Percentiles rank a stretch among this genome's conserved stretches.
Conservation (phyloP, 2,113 vertebrate genomes). For the Ranitomeya variabilis region DNA sequence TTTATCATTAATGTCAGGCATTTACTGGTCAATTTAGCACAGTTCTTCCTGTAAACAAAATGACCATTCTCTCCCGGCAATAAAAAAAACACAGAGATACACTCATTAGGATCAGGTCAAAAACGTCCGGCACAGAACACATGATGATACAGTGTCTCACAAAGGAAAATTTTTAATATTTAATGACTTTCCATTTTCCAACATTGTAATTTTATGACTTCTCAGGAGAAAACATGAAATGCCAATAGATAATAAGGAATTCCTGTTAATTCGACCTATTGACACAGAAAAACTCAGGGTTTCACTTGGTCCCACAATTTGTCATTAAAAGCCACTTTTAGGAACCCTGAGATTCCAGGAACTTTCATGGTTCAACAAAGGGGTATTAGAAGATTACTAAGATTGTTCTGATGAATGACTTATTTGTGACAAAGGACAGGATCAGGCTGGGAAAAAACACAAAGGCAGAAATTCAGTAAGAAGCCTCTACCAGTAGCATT, state of each 20-base stretch:
- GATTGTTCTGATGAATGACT: too few relatives aligned
- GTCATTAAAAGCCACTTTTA: too few relatives aligned
- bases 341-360: too few relatives aligned
- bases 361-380: too few relatives aligned
- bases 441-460: too few relatives aligned
- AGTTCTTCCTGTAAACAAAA: constrained; percentile 76
- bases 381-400: too few relatives aligned
- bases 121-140: neutral
- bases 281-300: neutral
- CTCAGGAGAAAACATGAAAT: neutral
- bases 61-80: constrained; percentile 43
- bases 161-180: neutral
- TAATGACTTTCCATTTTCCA: neutral
- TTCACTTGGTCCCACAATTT: too few relatives aligned
- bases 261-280: neutral
- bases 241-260: neutral
- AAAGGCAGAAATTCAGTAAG: too few relatives aligned
- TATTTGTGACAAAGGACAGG: too few relatives aligned
- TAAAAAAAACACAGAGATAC: constrained; percentile 11
- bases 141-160: neutral
- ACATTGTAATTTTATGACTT: neutral
- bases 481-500: too few relatives aligned
- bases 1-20: constrained; percentile 62
- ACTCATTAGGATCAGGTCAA: neutral
- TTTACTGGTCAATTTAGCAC: constrained; percentile 67